Evolutionary conservation across 2,797 vertebrate species (phyloP), one percentile per base, ranked within the genome.

Genomic region (Siniperca undulata): DNA sequence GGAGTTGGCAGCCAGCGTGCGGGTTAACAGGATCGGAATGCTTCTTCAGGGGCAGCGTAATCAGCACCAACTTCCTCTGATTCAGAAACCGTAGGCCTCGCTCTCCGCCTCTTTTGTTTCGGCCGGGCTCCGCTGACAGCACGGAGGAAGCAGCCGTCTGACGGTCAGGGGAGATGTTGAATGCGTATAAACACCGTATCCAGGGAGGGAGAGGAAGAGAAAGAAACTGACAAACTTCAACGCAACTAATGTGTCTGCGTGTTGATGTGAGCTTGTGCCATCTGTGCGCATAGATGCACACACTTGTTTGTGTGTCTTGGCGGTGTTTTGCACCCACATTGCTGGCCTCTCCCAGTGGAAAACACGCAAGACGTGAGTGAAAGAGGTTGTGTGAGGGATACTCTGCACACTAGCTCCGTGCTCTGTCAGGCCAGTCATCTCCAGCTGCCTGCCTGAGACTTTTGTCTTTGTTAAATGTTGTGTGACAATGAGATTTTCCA

Each of bases 1-100:
- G 69, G 71, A 86, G 73, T 83, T 93, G 88, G 92, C 92, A 88
- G 91, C 85, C 82, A 50, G 60, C 52, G 34, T 70, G 83, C 69
- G 74, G 85, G 84, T 90, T 93, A 89, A 94, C 83, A 80, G 91
- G 92, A 94, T 93, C 7, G 93, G 93, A 95, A 94, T 95, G 93
- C 93, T 91, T 92, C 92, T 93, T 91, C 87, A 84, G 87, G 89
- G 92, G 92, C 90, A 90, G 87, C 79, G 72, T 90, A 95, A 95
- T 96, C 95, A 95, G 93, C 89, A 90, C 91, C 92, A 80, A 89
- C 95, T 96, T 96, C 95, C 95, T 96, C 93, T 90, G 80, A 96
- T 94, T 95, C 93, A 94, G 72, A 91, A 88, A 87, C 50, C 74
- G 38, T 73, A 72, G 86, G 90, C 89, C 88, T 86, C 53, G 85